Percentiles rank a stretch among this genome's conserved stretches.
These are phyloP conservation scores for Stenchaetothrips biformis DNA, from an alignment of 2,888 invertebrate species.

Conservation along the genomic window DNA sequence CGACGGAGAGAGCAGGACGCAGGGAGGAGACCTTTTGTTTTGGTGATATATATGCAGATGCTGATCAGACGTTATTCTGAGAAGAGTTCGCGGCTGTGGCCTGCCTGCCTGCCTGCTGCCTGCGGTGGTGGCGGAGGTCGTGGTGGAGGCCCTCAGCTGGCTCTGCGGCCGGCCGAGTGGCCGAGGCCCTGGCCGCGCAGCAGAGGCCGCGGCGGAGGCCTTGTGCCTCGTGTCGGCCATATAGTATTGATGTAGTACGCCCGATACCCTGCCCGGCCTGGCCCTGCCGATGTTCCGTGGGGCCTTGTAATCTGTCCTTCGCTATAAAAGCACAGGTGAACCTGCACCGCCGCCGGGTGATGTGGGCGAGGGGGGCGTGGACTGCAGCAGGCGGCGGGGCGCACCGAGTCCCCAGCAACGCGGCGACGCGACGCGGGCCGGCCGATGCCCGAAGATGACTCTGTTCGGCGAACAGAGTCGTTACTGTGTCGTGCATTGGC, in stretches of 20 bases:
- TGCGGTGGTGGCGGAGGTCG: background rate
- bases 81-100: slow-evolving; percentile 17
- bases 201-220: background rate
- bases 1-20: background rate
- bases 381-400: background rate
- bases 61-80: slow-evolving; percentile 24
- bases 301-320: background rate
- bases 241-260: slow-evolving; percentile 1
- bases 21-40: background rate
- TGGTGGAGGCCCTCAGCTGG: background rate
- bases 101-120: background rate
- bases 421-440: background rate
- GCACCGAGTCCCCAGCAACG: too few relatives aligned
- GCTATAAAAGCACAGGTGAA: background rate
- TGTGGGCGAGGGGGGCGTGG: background rate
- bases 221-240: background rate
- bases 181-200: background rate
- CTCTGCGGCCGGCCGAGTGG: background rate
- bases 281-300: background rate
- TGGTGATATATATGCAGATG: slow-evolving; percentile 25
- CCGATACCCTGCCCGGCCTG: background rate
- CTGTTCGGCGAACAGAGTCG: slow-evolving; percentile 14
- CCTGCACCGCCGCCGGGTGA: background rate
- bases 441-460: background rate
- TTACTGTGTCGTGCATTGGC: slow-evolving; percentile 7